These are phyloP conservation scores for Bedellia somnulentella DNA, from an alignment of 2,888 invertebrate genomes.

Conservation along the genomic window DNA sequence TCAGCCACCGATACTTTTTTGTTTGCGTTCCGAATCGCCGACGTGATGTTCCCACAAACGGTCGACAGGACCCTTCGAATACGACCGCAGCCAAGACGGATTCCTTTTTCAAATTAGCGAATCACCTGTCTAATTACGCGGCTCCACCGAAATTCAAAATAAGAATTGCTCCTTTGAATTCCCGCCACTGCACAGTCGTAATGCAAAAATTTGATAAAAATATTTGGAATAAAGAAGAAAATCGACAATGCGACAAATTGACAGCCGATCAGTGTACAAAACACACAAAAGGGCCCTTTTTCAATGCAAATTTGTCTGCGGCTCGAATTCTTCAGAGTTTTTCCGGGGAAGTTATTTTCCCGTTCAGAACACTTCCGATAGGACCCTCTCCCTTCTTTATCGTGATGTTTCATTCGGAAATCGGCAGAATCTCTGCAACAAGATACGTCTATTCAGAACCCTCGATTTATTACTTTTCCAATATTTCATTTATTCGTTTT, in stretches of 20 bases:
- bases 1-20: constrained; percentile 26
- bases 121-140: constrained; percentile 60
- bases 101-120: constrained; percentile 52
- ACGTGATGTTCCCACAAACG: constrained; percentile 58
- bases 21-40: constrained; percentile 43
- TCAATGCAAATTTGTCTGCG: constrained; percentile 50
- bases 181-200: too few relatives aligned
- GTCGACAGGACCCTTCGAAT: constrained; percentile 21
- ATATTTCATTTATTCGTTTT: not conserved
- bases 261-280: constrained; percentile 43
- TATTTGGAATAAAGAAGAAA: too few relatives aligned
- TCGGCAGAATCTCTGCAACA: constrained; percentile 34
- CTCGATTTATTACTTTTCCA: constrained; percentile 11
- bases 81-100: constrained; percentile 27
- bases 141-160: too few relatives aligned
- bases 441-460: constrained; percentile 28
- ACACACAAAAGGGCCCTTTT: constrained; percentile 49
- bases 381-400: constrained; percentile 38
- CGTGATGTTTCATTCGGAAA: constrained; percentile 41
- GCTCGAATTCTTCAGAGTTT: constrained; percentile 37
- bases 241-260: constrained; percentile 57
- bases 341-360: constrained; percentile 52
- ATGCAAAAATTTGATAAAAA: too few relatives aligned
- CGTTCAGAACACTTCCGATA: constrained; percentile 50
- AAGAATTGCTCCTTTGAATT: too few relatives aligned